These are phyloP conservation scores for Labeo catla DNA, from an alignment of 2,113 vertebrate species.

Conservation along the genomic window DNA sequence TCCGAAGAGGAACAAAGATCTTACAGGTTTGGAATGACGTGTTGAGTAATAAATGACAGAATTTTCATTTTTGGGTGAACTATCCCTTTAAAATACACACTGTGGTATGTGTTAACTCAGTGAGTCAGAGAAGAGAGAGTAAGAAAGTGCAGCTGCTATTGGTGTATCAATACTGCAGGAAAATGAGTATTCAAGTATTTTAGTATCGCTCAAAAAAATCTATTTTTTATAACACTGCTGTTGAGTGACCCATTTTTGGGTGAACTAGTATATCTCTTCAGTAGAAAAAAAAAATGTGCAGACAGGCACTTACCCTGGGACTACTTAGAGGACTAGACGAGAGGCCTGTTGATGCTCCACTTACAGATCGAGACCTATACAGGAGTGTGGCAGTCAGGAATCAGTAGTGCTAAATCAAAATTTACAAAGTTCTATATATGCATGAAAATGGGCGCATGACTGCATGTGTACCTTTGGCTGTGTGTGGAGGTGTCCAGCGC, in stretches of 20 bases:
- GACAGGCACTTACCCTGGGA: conserved; percentile 83
- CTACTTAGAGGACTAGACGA: conserved; percentile 93
- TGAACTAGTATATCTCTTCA: not conserved
- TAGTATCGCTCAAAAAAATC: not conserved
- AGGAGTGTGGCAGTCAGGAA: not conserved
- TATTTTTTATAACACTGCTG: not conserved
- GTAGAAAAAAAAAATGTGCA: conserved; percentile 14
- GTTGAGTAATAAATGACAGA: too few species aligned
- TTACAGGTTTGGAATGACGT: too few species aligned
- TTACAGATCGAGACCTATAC: conserved; percentile 87
- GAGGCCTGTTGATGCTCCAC: conserved; percentile 89
- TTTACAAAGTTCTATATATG: not conserved
- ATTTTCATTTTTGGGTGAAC: too few species aligned
- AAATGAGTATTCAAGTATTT: not conserved
- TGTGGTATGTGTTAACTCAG: not conserved
- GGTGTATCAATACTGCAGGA: not conserved
- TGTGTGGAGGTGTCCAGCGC: conserved; percentile 89
- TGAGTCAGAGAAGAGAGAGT: not conserved
- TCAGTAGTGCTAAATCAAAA: not conserved
- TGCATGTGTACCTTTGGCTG: conserved; percentile 84
- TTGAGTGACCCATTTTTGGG: not conserved
- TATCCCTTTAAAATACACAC: not conserved
- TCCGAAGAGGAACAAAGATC: too few species aligned
- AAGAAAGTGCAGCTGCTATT: not conserved
- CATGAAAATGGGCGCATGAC: not conserved